Evolutionary conservation across 2,113 vertebrate species (phyloP), one percentile per base, ranked within the genome.

Genomic region (human): DNA sequence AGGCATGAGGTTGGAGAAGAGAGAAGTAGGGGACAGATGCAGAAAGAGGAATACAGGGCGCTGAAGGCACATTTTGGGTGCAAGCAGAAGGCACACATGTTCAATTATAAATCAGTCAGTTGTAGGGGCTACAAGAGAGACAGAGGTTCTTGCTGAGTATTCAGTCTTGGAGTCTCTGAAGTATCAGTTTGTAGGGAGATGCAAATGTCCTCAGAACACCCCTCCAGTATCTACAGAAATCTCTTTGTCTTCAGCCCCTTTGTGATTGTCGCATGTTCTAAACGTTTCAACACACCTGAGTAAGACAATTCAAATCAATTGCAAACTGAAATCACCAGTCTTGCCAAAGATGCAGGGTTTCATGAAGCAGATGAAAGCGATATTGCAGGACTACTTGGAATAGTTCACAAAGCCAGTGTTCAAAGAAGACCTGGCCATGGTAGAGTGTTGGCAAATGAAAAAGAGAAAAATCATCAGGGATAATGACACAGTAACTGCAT

Each of bases 41-140:
- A 17, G 82, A 90, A 83, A 57, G 59, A 6, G 32, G 50, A 48
- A 10, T 2, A 0, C 0, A 12, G 16, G 82, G 17, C 0, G 0
- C 30, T 25, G 40, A 64, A 70, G 35, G 7, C 18, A 16, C 13
- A 20, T 38, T 30, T 14, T 55, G 22, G 35, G 73, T 50, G 3
- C 2, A n/a, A 2, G 2, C 14, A 7, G 52, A 8, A 68, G 32
- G 40, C 6, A 23, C 18, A 81, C 11, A 52, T 5, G 23, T 50
- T 57, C 45, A 13, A 7, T 55, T 14, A 35, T 9, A 43, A 35
- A 2, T 16, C 10, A 1, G 22, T 8, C 6, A 80, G 23, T 45
- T 48, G 38, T 10, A 6, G n/a, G 68, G 81, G 12, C 43, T 0
- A 1, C 11, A 45, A 73, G 66, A 40, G 61, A 66, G n/a, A 43